Evolutionary conservation across 2,888 invertebrate genomes (phyloP), one percentile per base, ranked within the genome.

Genomic region (Lasioglossum villosulum): DNA sequence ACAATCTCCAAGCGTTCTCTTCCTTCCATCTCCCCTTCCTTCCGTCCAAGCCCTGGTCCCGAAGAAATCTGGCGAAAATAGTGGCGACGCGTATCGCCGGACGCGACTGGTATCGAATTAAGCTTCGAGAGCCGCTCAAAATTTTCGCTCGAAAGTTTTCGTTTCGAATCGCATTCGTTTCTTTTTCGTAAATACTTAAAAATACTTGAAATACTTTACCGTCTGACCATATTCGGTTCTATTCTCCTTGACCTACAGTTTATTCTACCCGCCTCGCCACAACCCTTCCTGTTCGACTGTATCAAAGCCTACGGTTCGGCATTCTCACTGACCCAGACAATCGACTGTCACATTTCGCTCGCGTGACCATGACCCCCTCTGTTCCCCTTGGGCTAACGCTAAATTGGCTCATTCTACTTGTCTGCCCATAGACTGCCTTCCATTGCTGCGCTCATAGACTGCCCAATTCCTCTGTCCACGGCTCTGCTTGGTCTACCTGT

Each of bases 1-100:
- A 83, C 72, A 75, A 77, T 80, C 81, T 71, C 72, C 66, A 14
- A 80, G 59, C 48, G 14, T 23, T 66, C 73, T 37, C 45, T 45
- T 39, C 48, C 27, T 30, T 30, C 48, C 59, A 14, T 42, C 42
- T 2, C 4, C 16, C 45, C 45, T 16, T 39, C 16, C 45, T 45
- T 66, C n/a, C 66, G 42, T n/a, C 8, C 45, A 12, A 12, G 19
- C 16, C 27, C 19, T 23, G 52, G 30, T 14, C 4, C 66, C 2
- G 14, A 16, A 66, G 42, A 71, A 71, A 81, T 71, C 81, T 63
- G 37, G 1, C 19, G 34, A n/a, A 37, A 66, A 75, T 45, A 27
- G 34, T 52, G 10, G 23, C 42, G 14, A 19, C 34, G 34, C 16
- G 14, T 16, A 42, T 16, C 30, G 2, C 19, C 23, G 6, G 48